Conservation (phyloP, 2,888 invertebrate species). For the Spisula solida region DNA sequence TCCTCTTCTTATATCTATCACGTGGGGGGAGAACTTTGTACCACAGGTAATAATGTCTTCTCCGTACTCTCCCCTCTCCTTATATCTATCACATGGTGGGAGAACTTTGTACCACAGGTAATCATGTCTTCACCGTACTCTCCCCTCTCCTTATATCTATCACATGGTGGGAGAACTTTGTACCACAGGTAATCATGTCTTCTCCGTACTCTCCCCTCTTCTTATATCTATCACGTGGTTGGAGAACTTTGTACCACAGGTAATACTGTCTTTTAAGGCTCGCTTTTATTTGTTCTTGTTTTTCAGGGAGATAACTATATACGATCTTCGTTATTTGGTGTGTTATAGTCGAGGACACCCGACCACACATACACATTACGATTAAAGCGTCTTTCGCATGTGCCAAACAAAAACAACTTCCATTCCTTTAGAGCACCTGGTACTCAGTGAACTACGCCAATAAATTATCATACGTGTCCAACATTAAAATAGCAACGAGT, state of each 20-base stretch:
- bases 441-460: no score
- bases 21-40: slow-evolving; percentile 99
- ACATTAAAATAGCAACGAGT: no score
- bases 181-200: slow-evolving; percentile 86
- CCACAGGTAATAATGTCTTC: slow-evolving; percentile 54
- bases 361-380: no score
- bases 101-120: slow-evolving; percentile 93
- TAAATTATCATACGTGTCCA: no score
- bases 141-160: slow-evolving; percentile 94
- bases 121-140: slow-evolving; percentile 26
- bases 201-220: slow-evolving; percentile 89
- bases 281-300: no score
- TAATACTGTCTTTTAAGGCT: slow-evolving; percentile 11
- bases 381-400: no score
- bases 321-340: no score
- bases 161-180: slow-evolving; percentile 99
- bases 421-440: no score
- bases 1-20: slow-evolving; percentile 94
- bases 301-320: no score
- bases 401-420: no score
- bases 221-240: slow-evolving; percentile 98
- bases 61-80: slow-evolving; percentile 90
- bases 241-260: slow-evolving; percentile 95
- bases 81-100: slow-evolving; percentile 98
- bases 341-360: no score